These are phyloP conservation scores for Pseudanteris insignis DNA, from an alignment of 2,888 invertebrate genomes.

Conservation along the genomic window DNA sequence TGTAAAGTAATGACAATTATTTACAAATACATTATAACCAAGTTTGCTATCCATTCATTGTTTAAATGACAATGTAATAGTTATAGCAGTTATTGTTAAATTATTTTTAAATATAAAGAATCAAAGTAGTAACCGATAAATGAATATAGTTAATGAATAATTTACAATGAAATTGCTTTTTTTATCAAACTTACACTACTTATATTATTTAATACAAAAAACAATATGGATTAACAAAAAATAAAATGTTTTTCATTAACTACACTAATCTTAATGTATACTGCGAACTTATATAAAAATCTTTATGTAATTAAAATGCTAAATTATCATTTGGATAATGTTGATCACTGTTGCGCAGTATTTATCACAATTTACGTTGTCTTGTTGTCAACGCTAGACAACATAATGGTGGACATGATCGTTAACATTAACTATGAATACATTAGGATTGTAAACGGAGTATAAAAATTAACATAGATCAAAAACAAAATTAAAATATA, in stretches of 20 bases:
- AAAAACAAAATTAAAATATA: constrained; percentile 22
- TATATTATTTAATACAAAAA: constrained; percentile 4
- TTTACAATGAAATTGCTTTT: constrained; percentile 12
- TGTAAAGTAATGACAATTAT: background rate
- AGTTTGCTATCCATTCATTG: too few relatives aligned
- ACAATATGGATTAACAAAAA: constrained; percentile 10
- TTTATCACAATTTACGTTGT: constrained; percentile 42
- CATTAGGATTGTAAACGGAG: constrained; percentile 8
- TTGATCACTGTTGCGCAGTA: constrained; percentile 40
- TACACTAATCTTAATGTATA: constrained; percentile 7
- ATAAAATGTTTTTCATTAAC: constrained; percentile 4
- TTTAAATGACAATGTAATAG: too few relatives aligned
- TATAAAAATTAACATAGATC: background rate
- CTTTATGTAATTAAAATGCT: constrained; percentile 10
- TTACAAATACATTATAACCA: too few relatives aligned
- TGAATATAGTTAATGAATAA: constrained; percentile 5
- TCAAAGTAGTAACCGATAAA: too few relatives aligned
- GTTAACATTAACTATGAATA: constrained; percentile 19
- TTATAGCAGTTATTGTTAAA: too few relatives aligned
- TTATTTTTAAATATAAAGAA: too few relatives aligned
- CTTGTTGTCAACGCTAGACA: constrained; percentile 24
- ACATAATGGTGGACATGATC: constrained; percentile 25
- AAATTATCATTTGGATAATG: constrained; percentile 31
- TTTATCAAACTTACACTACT: constrained; percentile 5
- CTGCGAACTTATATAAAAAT: constrained; percentile 12